phyloP scores from a whole-genome alignment of 2,888 invertebrate genomes.

The Drosophila cognata region DNA sequence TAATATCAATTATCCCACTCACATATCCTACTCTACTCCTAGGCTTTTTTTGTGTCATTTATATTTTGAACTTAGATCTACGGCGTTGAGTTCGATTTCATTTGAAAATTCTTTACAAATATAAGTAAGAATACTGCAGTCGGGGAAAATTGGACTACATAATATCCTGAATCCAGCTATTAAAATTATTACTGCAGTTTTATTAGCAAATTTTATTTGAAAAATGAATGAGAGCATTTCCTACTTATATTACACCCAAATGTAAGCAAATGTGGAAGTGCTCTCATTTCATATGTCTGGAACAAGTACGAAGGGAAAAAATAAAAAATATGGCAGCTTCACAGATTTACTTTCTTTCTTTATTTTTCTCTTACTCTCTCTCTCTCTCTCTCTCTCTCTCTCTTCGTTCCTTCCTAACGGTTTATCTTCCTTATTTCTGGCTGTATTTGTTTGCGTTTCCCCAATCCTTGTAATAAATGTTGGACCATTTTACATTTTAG shows the following conservation, averaged over 20 bases:
- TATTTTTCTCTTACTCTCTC: background rate
- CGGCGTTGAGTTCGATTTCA: background rate
- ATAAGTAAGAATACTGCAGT: background rate
- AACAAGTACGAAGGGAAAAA: background rate
- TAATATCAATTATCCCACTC: background rate
- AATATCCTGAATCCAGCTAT: background rate
- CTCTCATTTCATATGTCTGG: background rate
- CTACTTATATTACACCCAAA: background rate
- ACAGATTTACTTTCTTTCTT: background rate
- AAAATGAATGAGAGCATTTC: background rate
- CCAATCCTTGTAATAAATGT: background rate
- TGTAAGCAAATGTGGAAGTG: background rate
- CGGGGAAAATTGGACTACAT: background rate
- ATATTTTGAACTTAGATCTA: background rate
- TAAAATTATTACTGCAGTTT: background rate
- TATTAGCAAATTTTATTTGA: rapidly evolving
- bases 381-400: background rate
- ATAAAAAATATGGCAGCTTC: background rate
- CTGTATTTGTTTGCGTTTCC: background rate
- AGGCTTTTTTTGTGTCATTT: background rate
- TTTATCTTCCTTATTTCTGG: background rate
- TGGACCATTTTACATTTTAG: no score
- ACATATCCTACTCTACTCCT: background rate
- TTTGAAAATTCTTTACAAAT: background rate
- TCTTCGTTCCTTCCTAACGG: background rate